Conservation (phyloP, 2,888 invertebrate species). For the Epinotia bilunana region DNA sequence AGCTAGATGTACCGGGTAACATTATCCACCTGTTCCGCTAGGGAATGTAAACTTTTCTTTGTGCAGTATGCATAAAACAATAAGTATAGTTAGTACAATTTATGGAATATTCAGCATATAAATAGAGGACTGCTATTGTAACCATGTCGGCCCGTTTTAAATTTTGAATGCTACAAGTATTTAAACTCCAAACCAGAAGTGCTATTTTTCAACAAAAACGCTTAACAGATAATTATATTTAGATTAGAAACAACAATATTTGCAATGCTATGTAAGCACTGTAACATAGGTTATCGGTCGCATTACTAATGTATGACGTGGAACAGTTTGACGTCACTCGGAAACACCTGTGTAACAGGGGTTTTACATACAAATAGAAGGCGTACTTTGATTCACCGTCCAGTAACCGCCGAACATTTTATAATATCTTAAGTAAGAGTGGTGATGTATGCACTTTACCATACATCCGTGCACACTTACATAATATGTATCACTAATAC, state of each 20-base stretch:
- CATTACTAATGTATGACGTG: slow-evolving; percentile 2
- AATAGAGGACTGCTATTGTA: background rate
- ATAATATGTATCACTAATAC: background rate
- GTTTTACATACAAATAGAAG: background rate
- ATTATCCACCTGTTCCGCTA: no score
- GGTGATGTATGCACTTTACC: no score
- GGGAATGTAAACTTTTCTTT: no score
- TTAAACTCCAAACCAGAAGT: background rate
- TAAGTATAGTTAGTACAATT: background rate
- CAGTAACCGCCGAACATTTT: background rate
- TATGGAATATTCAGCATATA: background rate
- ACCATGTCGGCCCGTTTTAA: background rate
- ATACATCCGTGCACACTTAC: background rate
- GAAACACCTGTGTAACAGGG: background rate
- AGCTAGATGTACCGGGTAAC: no score
- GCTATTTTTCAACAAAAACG: background rate
- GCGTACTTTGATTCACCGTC: background rate
- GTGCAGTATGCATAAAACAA: no score
- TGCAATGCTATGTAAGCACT: background rate
- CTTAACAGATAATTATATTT: background rate
- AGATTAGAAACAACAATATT: slow-evolving; percentile 11
- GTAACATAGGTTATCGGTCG: slow-evolving; percentile 21
- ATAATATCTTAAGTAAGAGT: no score
- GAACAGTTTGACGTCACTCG: background rate
- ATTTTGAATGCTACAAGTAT: background rate